A percentile compares a stretch with the other conserved stretches of the same genome.
Evolutionary conservation across 2,113 vertebrate species (phyloP).

Genomic region (Tychaedon coryphoeus): DNA sequence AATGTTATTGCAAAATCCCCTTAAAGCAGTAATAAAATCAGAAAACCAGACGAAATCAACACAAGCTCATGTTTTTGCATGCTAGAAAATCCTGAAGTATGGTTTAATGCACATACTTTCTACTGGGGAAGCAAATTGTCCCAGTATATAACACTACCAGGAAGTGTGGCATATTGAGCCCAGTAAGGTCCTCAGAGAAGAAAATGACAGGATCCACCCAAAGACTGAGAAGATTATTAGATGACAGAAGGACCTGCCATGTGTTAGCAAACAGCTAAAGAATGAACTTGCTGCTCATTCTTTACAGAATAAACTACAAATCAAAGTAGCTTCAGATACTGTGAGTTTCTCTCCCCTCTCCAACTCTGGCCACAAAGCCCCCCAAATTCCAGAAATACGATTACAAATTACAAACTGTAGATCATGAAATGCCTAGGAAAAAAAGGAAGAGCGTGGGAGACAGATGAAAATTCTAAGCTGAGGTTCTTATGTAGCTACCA

Average conservation of each 20-base stretch:
- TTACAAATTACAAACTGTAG: not conserved
- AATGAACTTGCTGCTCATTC: not conserved
- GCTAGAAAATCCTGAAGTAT: not conserved
- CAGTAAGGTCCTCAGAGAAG: not conserved
- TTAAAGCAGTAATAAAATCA: not conserved
- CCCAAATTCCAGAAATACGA: not conserved
- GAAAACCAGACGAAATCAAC: not conserved
- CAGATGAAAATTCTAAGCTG: not conserved
- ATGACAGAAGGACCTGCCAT: not conserved
- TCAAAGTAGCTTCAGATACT: not conserved
- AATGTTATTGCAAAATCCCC: not conserved
- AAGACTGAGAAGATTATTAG: not conserved
- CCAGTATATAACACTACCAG: not conserved
- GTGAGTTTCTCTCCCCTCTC: not conserved
- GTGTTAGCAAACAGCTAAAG: not conserved
- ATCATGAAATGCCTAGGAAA: not conserved
- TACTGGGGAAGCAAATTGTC: not conserved
- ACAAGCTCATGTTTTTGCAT: not conserved
- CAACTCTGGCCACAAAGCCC: not conserved
- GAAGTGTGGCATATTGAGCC: accelerated
- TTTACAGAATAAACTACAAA: not conserved
- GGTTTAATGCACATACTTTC: not conserved
- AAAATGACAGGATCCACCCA: not conserved
- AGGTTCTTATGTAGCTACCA: not conserved
- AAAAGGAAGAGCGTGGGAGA: not conserved